Evolutionary conservation across 2,797 vertebrate genomes (phyloP).

Genomic region (Gymnothorax javanicus): DNA sequence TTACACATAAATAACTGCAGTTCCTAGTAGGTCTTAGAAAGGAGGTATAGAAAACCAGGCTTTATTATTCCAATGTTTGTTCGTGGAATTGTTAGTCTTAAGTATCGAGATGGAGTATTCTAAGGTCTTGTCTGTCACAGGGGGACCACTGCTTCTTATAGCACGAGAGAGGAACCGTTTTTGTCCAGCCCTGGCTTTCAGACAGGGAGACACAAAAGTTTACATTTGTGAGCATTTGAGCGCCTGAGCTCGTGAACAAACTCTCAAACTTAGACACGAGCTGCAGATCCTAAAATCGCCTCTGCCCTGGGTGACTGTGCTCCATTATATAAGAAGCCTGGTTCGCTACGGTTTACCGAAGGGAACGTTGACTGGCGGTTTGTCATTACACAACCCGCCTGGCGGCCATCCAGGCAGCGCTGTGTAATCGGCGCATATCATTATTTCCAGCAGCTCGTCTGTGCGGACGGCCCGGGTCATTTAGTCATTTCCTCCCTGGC

Average conservation of each 20-base stretch:
- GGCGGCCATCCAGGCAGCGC: conserved; percentile 6
- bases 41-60: background rate
- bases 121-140: background rate
- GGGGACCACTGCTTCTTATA: background rate
- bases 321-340: conserved; percentile 26
- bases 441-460: conserved; percentile 69
- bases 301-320: background rate
- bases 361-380: conserved; percentile 19
- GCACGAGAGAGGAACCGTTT: background rate
- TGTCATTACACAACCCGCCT: conserved; percentile 18
- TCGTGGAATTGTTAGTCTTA: background rate
- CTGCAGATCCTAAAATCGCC: background rate
- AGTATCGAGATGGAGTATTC: background rate
- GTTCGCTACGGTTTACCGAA: background rate
- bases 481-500: conserved; percentile 31
- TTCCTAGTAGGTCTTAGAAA: background rate
- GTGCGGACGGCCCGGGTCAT: conserved; percentile 52
- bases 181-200: background rate
- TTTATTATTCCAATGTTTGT: background rate
- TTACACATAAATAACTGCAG: background rate
- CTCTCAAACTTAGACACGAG: background rate
- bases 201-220: background rate
- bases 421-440: conserved; percentile 67
- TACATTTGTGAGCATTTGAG: background rate
- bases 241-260: background rate